Percentiles rank a stretch among this genome's conserved stretches.
phyloP scores from a whole-genome alignment of 2,888 invertebrate species.

The Parelbella ahira region DNA sequence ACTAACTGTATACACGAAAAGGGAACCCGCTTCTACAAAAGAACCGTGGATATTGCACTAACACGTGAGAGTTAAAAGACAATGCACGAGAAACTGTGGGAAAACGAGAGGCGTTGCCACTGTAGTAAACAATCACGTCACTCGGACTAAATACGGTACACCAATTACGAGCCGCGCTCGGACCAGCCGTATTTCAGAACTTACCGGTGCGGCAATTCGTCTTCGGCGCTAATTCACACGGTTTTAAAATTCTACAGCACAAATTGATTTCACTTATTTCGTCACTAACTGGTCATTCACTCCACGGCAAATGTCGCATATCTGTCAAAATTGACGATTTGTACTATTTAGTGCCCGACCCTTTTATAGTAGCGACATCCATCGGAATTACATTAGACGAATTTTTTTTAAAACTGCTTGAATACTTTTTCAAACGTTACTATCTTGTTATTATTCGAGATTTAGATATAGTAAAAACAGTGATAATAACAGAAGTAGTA shows the following conservation, averaged over 20 bases:
- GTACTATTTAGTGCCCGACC: no score
- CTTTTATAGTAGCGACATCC: no score
- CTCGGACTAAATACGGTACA: constrained; percentile 46
- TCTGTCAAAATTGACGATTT: no score
- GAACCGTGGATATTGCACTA: constrained; percentile 36
- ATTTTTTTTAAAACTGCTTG: no score
- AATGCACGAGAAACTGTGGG: constrained; percentile 76
- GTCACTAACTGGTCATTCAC: constrained; percentile 41
- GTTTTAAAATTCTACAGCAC: constrained; percentile 13
- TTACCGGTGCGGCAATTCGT: constrained; percentile 28
- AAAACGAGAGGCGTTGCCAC: constrained; percentile 79
- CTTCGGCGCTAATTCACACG: constrained; percentile 16
- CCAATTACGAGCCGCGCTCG: constrained; percentile 23
- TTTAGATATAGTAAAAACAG: no score
- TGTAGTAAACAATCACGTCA: constrained; percentile 80
- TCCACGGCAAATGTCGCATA: constrained; percentile 30
- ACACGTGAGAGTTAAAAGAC: constrained; percentile 70
- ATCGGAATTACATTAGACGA: no score
- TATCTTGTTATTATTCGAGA: no score
- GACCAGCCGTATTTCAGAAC: constrained; percentile 15
- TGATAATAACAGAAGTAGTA: no score
- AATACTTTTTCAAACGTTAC: no score
- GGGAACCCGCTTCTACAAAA: constrained; percentile 7
- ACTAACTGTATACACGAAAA: constrained; percentile 37
- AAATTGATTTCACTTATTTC: constrained; percentile 49